Evolutionary conservation across 1,140 invertebrate species (phyloP).

Genomic region (Bombus vancouverensis): DNA sequence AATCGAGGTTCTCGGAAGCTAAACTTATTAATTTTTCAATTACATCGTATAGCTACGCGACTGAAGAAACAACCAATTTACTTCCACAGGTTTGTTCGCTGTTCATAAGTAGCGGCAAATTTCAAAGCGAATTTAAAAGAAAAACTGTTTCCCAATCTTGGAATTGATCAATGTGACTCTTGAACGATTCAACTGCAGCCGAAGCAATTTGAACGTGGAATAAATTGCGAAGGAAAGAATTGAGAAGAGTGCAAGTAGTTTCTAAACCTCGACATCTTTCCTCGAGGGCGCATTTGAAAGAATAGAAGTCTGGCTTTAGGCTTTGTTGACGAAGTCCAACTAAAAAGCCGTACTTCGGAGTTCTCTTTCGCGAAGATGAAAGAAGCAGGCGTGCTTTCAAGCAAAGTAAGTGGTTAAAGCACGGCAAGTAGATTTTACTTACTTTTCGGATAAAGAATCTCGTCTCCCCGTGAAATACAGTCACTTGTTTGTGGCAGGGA

Average conservation of each 20-base stretch:
- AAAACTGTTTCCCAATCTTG: no score
- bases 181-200: no score
- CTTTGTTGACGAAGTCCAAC: not conserved
- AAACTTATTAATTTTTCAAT: no score
- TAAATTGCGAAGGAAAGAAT: not conserved
- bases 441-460: conserved; percentile 3
- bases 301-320: not conserved
- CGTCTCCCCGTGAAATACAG: not conserved
- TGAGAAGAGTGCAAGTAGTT: not conserved
- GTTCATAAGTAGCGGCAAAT: no score
- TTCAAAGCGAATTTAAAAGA: no score
- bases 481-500: conserved; percentile 5
- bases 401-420: not conserved
- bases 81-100: no score
- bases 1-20: no score
- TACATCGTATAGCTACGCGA: no score
- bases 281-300: not conserved
- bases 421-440: not conserved
- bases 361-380: not conserved
- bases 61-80: no score
- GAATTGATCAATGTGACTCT: no score
- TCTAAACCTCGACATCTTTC: not conserved
- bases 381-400: not conserved
- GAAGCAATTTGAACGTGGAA: not conserved
- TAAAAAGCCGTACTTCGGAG: no score